Evolutionary conservation across 2,888 invertebrate genomes (phyloP).

Genomic region (Schizotus pectinicornis): DNA sequence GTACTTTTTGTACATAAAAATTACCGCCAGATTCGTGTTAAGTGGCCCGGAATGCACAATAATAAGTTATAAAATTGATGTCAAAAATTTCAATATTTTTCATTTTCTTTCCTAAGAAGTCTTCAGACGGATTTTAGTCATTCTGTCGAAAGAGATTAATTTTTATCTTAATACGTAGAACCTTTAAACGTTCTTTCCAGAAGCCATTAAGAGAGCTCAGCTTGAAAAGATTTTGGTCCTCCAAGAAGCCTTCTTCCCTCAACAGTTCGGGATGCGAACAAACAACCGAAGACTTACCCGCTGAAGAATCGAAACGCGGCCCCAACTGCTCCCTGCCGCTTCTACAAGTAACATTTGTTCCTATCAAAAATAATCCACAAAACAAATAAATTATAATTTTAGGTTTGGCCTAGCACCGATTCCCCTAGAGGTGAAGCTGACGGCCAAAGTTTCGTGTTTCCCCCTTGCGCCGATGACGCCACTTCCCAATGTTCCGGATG

Average conservation of each 20-base stretch:
- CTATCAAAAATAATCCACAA: not conserved
- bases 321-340: slow-evolving; percentile 65
- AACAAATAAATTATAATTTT: slow-evolving; percentile 15
- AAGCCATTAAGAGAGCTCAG: slow-evolving; percentile 60
- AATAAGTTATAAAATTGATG: too few species aligned
- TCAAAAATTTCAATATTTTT: too few species aligned
- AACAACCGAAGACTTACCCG: slow-evolving; percentile 39
- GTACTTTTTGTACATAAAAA: too few species aligned
- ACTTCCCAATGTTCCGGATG: slow-evolving; percentile 51
- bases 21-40: too few species aligned
- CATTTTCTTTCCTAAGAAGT: too few species aligned
- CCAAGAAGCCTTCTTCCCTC: slow-evolving; percentile 57
- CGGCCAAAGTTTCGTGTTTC: slow-evolving; percentile 72
- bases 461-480: slow-evolving; percentile 58
- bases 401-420: slow-evolving; percentile 76
- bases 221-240: slow-evolving; percentile 58
- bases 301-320: slow-evolving; percentile 50
- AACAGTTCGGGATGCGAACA: slow-evolving; percentile 47
- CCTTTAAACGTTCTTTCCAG: slow-evolving; percentile 56
- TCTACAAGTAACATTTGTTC: slow-evolving; percentile 54
- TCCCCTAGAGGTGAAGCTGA: slow-evolving; percentile 73
- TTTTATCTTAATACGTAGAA: too few species aligned
- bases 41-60: too few species aligned
- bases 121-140: too few species aligned
- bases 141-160: too few species aligned